These are phyloP conservation scores for Spea multiplicata DNA, from an alignment of 2,113 vertebrate species.

Conservation along the genomic window DNA sequence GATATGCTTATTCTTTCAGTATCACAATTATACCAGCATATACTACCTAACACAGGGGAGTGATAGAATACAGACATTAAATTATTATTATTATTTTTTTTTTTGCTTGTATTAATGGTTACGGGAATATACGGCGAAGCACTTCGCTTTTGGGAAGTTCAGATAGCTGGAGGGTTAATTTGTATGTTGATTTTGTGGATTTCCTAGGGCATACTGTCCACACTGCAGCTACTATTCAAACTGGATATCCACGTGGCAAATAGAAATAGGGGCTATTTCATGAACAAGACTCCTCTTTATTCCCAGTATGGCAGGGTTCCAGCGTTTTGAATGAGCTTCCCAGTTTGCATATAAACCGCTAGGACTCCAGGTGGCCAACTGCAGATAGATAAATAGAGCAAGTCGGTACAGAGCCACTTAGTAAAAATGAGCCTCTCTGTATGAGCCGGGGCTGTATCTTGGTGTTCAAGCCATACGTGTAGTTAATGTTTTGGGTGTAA, in stretches of 20 bases:
- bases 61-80: no score
- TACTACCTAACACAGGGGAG: no score
- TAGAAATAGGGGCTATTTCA: slow-evolving; percentile 35
- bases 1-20: no score
- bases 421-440: slow-evolving; percentile 21
- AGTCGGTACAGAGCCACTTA: slow-evolving; percentile 37
- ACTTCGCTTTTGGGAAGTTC: no score
- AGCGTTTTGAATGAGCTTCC: slow-evolving; percentile 40
- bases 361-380: slow-evolving; percentile 37
- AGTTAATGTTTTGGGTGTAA: slow-evolving; percentile 23
- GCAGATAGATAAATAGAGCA: slow-evolving; percentile 43
- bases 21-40: no score
- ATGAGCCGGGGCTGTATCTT: slow-evolving; percentile 15
- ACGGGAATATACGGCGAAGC: no score
- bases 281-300: slow-evolving; percentile 41
- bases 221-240: slow-evolving; percentile 39
- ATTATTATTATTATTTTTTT: no score
- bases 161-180: slow-evolving; percentile 12
- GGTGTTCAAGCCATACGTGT: slow-evolving; percentile 5
- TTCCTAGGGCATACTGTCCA: slow-evolving; percentile 28
- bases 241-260: slow-evolving; percentile 36
- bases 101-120: no score
- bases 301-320: slow-evolving; percentile 30
- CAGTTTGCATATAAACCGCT: slow-evolving; percentile 43
- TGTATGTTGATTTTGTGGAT: slow-evolving; percentile 18